Base-by-base conservation (phyloP, 2,113 vertebrate species). In the Neomonachus schauinslandi region DNA sequence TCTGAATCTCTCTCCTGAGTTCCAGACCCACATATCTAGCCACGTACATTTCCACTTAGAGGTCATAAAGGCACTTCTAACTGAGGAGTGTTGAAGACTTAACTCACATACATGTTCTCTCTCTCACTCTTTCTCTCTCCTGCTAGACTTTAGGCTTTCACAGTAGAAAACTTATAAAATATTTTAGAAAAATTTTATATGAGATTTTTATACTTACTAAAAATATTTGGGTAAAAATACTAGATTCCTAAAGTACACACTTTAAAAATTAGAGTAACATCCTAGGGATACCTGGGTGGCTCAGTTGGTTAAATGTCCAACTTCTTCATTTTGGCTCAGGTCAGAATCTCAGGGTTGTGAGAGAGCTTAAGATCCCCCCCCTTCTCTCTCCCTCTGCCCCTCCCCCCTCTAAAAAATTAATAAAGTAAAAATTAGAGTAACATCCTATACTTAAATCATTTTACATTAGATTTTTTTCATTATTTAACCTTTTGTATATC, bases 401-500 rank as follows among this genome's bases (percentile, higher is more conserved):
- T 69, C 33, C 67, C 16, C 65, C 67, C 18, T 69, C 33, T 69
- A 36, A 69, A 63, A 36, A 36, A 69, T 69, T n/a, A 69, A 36
- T 69, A 69, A 19, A 69, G n/a, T 57, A 76, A 51, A 46, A 88
- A 82, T 69, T 33, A 93, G 90, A 90, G 18, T 53, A 53, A 61
- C 24, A 36, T 76, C 16, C 21, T 77, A 61, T 53, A 42, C 12
- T 91, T n/a, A 57, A 36, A 84, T 94, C 14, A 94, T 61, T 71
- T 71, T 88, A 59, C 11, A 76, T 77, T 77, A 69, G 31, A 53
- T 21, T 71, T 72, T 59, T 95, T 94, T 76, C 18, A 72, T 8
- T 96, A 74, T 86, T 94, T 80, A 81, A 80, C 39, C 18, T 89
- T 74, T 74, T 82, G 36, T 81, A 19, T 86, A 67, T 65, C 22